Conservation (phyloP, 2,888 invertebrate species). For the Busseola fusca region DNA sequence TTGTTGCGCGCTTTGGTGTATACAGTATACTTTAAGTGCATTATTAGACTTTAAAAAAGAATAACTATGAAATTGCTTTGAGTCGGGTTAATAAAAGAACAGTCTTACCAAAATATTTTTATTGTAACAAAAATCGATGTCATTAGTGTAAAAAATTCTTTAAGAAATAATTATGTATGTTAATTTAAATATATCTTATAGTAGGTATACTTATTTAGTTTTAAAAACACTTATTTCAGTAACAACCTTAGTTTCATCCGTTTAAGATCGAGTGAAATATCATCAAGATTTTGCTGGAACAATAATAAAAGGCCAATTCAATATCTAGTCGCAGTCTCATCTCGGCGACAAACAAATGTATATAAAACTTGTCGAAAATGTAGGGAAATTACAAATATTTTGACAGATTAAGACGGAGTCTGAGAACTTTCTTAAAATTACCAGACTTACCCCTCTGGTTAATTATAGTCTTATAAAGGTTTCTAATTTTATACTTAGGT, state of each 20-base stretch:
- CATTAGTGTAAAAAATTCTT: not conserved
- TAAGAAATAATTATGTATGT: conserved; percentile 5
- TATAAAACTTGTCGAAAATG: not conserved
- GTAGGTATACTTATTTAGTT: not conserved
- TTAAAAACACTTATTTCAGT: conserved; percentile 8
- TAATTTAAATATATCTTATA: conserved; percentile 19
- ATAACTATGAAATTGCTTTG: not conserved
- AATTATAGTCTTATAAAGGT: not conserved
- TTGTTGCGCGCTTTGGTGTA: too few relatives aligned
- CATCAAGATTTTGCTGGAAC: not conserved
- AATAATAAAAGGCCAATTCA: not conserved
- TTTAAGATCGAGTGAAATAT: not conserved
- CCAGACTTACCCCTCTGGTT: not conserved
- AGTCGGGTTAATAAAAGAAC: not conserved
- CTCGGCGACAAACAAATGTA: not conserved
- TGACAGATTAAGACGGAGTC: not conserved
- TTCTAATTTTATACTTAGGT: not conserved
- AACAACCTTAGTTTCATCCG: conserved; percentile 5
- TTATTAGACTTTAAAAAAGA: not conserved
- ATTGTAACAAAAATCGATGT: conserved; percentile 19
- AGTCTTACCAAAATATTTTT: conserved; percentile 25
- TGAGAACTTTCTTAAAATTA: not conserved
- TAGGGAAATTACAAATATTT: not conserved
- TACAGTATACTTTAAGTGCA: too few relatives aligned
- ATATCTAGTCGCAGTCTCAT: not conserved